Evolutionary conservation across 1,140 invertebrate species (phyloP).

Genomic region (Ruditapes philippinarum): DNA sequence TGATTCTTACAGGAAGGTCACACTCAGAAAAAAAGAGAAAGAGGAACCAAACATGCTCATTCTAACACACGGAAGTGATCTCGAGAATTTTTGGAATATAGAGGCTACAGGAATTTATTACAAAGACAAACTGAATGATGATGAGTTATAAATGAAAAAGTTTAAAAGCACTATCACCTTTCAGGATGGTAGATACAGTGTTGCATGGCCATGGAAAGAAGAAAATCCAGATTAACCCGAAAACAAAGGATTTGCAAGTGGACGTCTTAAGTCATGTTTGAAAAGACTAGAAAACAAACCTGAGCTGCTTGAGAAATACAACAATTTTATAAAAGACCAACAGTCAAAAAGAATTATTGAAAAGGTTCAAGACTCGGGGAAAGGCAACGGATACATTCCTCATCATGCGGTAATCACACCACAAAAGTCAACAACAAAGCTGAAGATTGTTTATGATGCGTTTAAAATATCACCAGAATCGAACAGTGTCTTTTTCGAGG

Average conservation of each 20-base stretch:
- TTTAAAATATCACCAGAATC: background rate
- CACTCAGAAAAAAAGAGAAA: background rate
- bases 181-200: slow-evolving; percentile 33
- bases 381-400: slow-evolving; percentile 19
- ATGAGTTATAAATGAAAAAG: slow-evolving; percentile 8
- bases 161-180: slow-evolving; percentile 40
- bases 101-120: slow-evolving; percentile 58
- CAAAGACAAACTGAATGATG: background rate
- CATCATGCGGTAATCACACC: slow-evolving; percentile 36
- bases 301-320: slow-evolving; percentile 57
- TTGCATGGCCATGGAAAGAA: slow-evolving; percentile 51
- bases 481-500: background rate
- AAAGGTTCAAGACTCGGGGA: no score
- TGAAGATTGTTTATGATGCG: background rate
- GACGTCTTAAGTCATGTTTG: slow-evolving; percentile 23
- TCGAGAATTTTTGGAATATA: slow-evolving; percentile 54
- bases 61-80: background rate
- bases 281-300: slow-evolving; percentile 13
- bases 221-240: slow-evolving; percentile 37
- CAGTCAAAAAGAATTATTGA: background rate
- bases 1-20: background rate
- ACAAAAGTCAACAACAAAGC: slow-evolving; percentile 16
- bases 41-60: slow-evolving; percentile 1
- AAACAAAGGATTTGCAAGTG: slow-evolving; percentile 50
- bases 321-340: slow-evolving; percentile 57